These are phyloP conservation scores for Dendroctonus ponderosae DNA, from an alignment of 1,140 invertebrate genomes.

Conservation along the genomic window DNA sequence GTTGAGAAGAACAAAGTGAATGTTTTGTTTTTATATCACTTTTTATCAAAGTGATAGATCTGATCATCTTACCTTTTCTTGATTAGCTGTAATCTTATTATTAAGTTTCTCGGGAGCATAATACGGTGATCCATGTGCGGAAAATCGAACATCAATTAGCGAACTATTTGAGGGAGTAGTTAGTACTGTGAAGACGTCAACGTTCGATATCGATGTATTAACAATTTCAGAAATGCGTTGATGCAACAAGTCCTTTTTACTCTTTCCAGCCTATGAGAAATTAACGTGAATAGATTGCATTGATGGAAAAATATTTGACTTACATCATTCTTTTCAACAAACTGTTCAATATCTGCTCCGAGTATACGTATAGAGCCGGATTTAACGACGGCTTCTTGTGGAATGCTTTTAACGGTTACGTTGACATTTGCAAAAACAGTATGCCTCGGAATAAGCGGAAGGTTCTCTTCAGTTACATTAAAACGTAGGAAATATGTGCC, in stretches of 20 bases:
- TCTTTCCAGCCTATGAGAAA: slow-evolving; percentile 57
- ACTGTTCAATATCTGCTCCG: slow-evolving; percentile 80
- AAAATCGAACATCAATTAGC: slow-evolving; percentile 80
- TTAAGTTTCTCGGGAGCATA: slow-evolving; percentile 83
- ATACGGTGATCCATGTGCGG: slow-evolving; percentile 89
- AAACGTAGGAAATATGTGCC: slow-evolving; percentile 71
- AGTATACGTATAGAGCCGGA: slow-evolving; percentile 85
- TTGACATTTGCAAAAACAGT: slow-evolving; percentile 76
- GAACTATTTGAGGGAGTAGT: slow-evolving; percentile 61
- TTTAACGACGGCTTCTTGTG: slow-evolving; percentile 84
- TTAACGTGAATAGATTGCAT: background rate
- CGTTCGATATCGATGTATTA: slow-evolving; percentile 75
- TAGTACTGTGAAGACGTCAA: slow-evolving; percentile 90
- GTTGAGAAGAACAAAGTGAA: background rate
- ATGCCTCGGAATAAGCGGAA: slow-evolving; percentile 54
- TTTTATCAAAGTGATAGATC: background rate
- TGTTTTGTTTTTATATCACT: background rate
- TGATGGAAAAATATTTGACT: slow-evolving; percentile 3
- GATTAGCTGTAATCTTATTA: slow-evolving; percentile 58
- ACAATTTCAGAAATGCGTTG: slow-evolving; percentile 69
- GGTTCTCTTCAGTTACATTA: slow-evolving; percentile 65
- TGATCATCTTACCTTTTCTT: slow-evolving; percentile 58
- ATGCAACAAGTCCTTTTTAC: slow-evolving; percentile 72
- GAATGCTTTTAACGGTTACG: slow-evolving; percentile 80
- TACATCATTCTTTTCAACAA: slow-evolving; percentile 61